These are phyloP conservation scores for Cryptus viduatorius DNA, from an alignment of 2,888 invertebrate genomes.

Conservation along the genomic window DNA sequence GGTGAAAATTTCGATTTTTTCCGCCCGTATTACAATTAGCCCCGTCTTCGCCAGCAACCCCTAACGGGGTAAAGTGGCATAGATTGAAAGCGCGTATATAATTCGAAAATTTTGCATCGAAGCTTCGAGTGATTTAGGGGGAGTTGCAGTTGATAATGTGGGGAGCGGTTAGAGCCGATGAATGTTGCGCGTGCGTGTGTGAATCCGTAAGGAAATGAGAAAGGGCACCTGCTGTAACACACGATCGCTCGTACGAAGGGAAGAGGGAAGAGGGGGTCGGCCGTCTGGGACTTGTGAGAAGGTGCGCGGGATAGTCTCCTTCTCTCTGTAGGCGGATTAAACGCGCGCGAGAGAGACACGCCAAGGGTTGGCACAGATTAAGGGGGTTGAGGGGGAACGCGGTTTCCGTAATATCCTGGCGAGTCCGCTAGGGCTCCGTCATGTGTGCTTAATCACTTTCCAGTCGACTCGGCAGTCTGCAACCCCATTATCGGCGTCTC, in stretches of 20 bases:
- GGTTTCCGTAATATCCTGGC: conserved; percentile 82
- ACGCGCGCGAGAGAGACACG: conserved; percentile 56
- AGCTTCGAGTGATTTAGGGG: conserved; percentile 1
- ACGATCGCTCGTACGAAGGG: conserved; percentile 11
- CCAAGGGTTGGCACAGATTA: conserved; percentile 51
- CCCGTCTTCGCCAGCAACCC: no score
- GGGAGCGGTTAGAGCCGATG: conserved; percentile 32
- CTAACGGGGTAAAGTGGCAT: background rate
- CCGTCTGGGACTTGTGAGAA: conserved; percentile 49
- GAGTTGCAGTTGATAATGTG: conserved; percentile 44
- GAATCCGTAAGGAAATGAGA: conserved; percentile 53
- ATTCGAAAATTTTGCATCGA: conserved; percentile 15
- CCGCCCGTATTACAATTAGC: no score
- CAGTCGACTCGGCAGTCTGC: conserved; percentile 84
- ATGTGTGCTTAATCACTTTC: conserved; percentile 85
- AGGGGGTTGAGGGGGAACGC: conserved; percentile 63
- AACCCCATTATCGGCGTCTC: conserved; percentile 84
- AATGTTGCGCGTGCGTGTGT: conserved; percentile 32
- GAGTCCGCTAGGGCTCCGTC: conserved; percentile 82
- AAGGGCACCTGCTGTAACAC: conserved; percentile 49
- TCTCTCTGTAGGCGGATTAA: conserved; percentile 32
- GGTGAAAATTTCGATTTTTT: no score
- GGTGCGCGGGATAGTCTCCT: conserved; percentile 22
- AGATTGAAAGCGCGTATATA: background rate
- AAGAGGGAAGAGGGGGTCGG: conserved; percentile 23